Conservation (phyloP, 2,888 invertebrate species). For the Liopterus haemorrhoidalis region DNA sequence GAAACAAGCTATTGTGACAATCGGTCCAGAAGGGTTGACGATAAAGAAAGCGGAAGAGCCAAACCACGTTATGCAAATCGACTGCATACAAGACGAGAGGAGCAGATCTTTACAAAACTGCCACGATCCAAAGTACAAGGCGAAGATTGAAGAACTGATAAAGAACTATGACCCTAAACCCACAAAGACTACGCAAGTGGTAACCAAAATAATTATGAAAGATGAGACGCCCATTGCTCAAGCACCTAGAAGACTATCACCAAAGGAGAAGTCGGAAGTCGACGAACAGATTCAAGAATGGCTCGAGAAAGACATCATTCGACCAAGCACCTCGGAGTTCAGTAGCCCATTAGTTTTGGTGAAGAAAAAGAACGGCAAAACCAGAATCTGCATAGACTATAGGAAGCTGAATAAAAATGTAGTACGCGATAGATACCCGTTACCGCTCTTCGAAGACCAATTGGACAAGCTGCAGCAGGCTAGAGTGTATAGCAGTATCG, state of each 20-base stretch:
- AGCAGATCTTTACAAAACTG: too few species aligned
- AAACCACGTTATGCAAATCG: too few species aligned
- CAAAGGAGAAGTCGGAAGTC: slow-evolving; percentile 4
- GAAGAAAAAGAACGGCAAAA: slow-evolving; percentile 4
- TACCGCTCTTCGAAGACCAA: slow-evolving; percentile 36
- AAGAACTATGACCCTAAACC: slow-evolving; percentile 1
- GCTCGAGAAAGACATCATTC: slow-evolving; percentile 6
- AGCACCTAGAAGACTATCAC: slow-evolving; percentile 3
- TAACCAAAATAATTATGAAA: slow-evolving; percentile 4
- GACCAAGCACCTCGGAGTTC: slow-evolving; percentile 7
- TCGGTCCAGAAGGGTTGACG: too few species aligned
- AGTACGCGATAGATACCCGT: slow-evolving; percentile 29
- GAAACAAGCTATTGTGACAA: neutral
- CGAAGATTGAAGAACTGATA: slow-evolving; percentile 3
- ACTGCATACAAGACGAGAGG: too few species aligned
- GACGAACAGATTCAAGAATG: slow-evolving; percentile 9
- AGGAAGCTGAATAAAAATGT: neutral
- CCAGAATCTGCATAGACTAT: slow-evolving; percentile 8
- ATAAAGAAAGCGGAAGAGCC: too few species aligned
- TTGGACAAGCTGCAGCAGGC: slow-evolving; percentile 30
- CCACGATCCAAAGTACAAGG: too few species aligned
- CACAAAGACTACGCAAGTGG: neutral
- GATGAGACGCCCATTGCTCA: neutral
- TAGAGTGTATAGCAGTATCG: slow-evolving; percentile 26
- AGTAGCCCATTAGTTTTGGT: slow-evolving; percentile 8